Evolutionary conservation across 2,888 invertebrate genomes (phyloP).

Genomic region (Parnassius mnemosyne): DNA sequence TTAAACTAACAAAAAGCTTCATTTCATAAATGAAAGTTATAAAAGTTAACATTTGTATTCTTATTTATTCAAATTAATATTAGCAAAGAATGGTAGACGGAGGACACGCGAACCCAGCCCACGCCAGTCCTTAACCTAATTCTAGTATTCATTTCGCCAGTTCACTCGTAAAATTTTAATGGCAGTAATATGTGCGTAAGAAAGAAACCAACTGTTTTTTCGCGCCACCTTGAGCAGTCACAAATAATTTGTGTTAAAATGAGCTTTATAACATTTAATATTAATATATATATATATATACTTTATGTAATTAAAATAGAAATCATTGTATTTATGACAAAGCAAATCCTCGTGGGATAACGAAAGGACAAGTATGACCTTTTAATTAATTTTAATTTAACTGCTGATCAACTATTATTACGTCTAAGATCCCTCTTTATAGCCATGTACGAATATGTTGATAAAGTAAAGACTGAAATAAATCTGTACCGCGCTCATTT

Average conservation of each 20-base stretch:
- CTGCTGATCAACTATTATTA: conserved; percentile 42
- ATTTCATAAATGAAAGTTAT: not conserved
- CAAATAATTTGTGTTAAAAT: too few species aligned
- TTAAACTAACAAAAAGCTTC: not conserved
- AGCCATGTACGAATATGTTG: conserved; percentile 54
- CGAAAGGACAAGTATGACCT: not conserved
- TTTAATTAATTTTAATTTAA: conserved; percentile 28
- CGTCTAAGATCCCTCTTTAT: conserved; percentile 46
- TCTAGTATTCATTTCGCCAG: conserved; percentile 74
- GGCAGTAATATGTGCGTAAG: conserved; percentile 60
- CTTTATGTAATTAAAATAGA: not conserved
- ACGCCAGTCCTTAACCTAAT: conserved; percentile 71
- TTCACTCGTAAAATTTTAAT: conserved; percentile 78
- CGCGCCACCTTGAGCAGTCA: conserved; percentile 42
- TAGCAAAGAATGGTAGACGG: conserved; percentile 47
- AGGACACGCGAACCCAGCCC: conserved; percentile 61
- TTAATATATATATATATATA: too few species aligned
- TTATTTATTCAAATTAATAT: conserved; percentile 53
- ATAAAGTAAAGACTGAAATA: conserved; percentile 62
- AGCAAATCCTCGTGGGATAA: too few species aligned
- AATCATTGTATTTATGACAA: conserved; percentile 17
- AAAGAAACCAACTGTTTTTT: conserved; percentile 50
- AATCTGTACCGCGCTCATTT: conserved; percentile 69
- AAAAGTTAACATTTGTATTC: conserved; percentile 34
- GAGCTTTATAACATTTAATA: too few species aligned